Evolutionary conservation across 2,888 invertebrate genomes (phyloP).

Genomic region (Machimus rusticus): DNA sequence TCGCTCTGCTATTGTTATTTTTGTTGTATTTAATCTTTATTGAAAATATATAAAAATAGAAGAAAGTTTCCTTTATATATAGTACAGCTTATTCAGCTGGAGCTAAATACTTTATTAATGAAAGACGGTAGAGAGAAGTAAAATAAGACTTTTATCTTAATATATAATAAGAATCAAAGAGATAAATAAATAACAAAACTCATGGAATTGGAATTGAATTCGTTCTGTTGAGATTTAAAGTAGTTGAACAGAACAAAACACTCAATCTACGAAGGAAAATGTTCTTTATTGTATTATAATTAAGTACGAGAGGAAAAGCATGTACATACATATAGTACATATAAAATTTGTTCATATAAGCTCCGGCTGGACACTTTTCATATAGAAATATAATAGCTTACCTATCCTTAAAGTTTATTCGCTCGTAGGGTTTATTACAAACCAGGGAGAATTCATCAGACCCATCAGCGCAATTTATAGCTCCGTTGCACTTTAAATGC

Average conservation of each 20-base stretch:
- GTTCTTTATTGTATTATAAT: too few relatives aligned
- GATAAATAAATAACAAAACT: too few relatives aligned
- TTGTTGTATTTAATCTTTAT: neutral
- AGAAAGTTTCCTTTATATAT: neutral
- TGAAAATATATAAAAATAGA: neutral
- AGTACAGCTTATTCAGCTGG: neutral
- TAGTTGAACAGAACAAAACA: too few relatives aligned
- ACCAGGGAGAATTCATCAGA: slow-evolving; percentile 44
- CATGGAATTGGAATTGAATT: too few relatives aligned
- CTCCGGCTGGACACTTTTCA: neutral
- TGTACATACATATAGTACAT: too few relatives aligned
- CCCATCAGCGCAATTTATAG: slow-evolving; percentile 47
- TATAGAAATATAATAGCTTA: neutral
- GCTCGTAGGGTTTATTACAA: slow-evolving; percentile 26
- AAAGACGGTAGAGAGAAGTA: neutral
- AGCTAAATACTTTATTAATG: neutral
- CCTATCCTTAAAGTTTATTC: neutral
- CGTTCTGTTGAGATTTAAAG: too few relatives aligned
- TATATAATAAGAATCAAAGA: too few relatives aligned
- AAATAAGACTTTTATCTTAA: too few relatives aligned
- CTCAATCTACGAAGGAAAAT: too few relatives aligned
- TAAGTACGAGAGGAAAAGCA: too few relatives aligned
- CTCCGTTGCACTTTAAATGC: slow-evolving; percentile 63
- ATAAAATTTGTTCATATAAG: neutral
- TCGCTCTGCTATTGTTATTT: too few relatives aligned